These are phyloP conservation scores for Drosophila pseudoananassae DNA, from an alignment of 1,140 invertebrate species.

Conservation along the genomic window DNA sequence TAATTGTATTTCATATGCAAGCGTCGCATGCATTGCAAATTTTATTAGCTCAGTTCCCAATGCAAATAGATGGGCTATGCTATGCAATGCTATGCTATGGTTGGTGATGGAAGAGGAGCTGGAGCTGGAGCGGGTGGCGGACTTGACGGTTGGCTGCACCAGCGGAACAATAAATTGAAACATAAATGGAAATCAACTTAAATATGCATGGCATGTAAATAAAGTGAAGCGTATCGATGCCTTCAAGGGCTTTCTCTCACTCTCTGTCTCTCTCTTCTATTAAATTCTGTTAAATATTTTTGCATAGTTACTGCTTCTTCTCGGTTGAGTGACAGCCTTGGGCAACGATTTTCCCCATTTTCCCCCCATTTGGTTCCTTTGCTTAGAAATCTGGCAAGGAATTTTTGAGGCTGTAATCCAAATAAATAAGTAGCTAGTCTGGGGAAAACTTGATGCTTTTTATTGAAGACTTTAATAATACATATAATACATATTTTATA, in stretches of 20 bases:
- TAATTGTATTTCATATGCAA: slow-evolving; percentile 70
- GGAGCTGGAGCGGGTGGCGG: not conserved
- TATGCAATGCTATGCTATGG: not conserved
- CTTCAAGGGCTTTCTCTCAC: slow-evolving; percentile 14
- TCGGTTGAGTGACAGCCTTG: slow-evolving; percentile 5
- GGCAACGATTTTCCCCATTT: not conserved
- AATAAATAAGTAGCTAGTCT: no score
- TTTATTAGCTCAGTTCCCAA: slow-evolving; percentile 46
- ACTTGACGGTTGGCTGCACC: not conserved
- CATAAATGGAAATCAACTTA: slow-evolving; percentile 72
- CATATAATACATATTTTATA: not conserved
- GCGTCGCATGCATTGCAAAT: slow-evolving; percentile 52
- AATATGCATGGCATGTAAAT: slow-evolving; percentile 75
- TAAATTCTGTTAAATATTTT: slow-evolving; percentile 35
- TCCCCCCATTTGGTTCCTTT: not conserved
- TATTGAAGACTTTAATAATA: no score
- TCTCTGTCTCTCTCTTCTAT: not conserved
- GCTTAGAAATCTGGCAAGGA: not conserved
- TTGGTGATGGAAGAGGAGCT: not conserved
- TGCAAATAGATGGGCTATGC: slow-evolving; percentile 29
- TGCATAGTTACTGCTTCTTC: slow-evolving; percentile 13
- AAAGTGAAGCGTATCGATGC: slow-evolving; percentile 22
- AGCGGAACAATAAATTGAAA: slow-evolving; percentile 56
- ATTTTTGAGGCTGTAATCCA: no score
- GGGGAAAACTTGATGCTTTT: no score